These are phyloP conservation scores for Sinella curviseta DNA, from an alignment of 1,140 invertebrate species.

Conservation along the genomic window DNA sequence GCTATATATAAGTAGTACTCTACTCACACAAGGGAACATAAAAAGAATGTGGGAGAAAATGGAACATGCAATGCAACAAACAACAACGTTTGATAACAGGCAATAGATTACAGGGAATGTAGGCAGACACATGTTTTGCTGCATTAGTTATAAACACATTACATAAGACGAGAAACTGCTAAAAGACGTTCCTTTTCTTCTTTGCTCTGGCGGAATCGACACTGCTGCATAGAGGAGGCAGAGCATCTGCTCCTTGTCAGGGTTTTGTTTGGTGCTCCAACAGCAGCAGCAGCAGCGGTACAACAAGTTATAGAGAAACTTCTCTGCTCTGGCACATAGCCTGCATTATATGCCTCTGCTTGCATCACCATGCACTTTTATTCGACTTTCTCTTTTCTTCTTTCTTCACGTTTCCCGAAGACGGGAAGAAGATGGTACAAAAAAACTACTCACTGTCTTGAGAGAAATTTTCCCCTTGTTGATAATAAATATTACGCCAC, in stretches of 20 bases:
- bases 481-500: conserved; percentile 18
- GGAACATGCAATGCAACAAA: not conserved
- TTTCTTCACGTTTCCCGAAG: no score
- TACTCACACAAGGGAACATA: no score
- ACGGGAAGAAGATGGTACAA: no score
- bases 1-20: no score
- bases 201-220: no score
- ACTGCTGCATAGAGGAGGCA: not conserved
- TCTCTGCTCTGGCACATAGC: no score
- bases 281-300: no score
- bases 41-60: not conserved
- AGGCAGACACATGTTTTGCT: not conserved
- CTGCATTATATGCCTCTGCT: not conserved
- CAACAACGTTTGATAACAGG: not conserved
- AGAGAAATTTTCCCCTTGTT: conserved; percentile 5
- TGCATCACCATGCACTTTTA: not conserved
- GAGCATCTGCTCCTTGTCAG: not conserved
- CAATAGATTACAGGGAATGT: not conserved
- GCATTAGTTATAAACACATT: no score
- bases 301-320: no score
- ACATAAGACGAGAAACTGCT: no score
- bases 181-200: no score
- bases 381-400: not conserved
- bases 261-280: no score
- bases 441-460: not conserved